These are phyloP conservation scores for Phrynosoma blainvillii DNA, from an alignment of 2,113 vertebrate species.

Conservation along the genomic window DNA sequence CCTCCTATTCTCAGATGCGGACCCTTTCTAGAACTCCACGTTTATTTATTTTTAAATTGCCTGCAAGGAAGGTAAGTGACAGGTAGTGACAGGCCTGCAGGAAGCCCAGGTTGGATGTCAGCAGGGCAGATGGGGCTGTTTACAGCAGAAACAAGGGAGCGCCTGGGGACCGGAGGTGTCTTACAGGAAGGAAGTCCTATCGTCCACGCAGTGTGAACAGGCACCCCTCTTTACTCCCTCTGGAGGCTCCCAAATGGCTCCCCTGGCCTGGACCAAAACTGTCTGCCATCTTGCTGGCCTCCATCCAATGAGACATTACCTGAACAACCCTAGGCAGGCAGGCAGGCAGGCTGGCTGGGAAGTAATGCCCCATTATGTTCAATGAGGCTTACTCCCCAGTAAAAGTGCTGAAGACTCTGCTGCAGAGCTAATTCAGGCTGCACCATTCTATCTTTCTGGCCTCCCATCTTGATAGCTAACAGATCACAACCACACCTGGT, in stretches of 20 bases:
- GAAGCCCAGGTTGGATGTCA: conserved; percentile 36
- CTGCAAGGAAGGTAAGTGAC: conserved; percentile 26
- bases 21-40: conserved; percentile 34
- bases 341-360: not conserved
- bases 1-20: not conserved
- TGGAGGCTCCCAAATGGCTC: conserved; percentile 33
- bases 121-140: conserved; percentile 66
- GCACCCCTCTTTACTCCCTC: conserved; percentile 60
- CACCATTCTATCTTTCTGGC: not conserved
- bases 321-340: not conserved
- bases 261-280: not conserved
- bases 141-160: conserved; percentile 76
- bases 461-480: not conserved
- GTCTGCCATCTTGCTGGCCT: not conserved
- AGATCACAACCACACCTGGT: not conserved
- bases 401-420: not conserved
- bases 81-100: conserved; percentile 58
- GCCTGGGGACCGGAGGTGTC: not conserved
- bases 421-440: not conserved
- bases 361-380: not conserved
- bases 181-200: conserved; percentile 28
- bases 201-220: not conserved
- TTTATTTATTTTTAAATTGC: not conserved
- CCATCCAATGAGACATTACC: accelerated
- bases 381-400: not conserved